Evolutionary conservation across 37 sponge, comb jelly and placozoan species (phyloP).

Genomic region (Corticium candelabrum): DNA sequence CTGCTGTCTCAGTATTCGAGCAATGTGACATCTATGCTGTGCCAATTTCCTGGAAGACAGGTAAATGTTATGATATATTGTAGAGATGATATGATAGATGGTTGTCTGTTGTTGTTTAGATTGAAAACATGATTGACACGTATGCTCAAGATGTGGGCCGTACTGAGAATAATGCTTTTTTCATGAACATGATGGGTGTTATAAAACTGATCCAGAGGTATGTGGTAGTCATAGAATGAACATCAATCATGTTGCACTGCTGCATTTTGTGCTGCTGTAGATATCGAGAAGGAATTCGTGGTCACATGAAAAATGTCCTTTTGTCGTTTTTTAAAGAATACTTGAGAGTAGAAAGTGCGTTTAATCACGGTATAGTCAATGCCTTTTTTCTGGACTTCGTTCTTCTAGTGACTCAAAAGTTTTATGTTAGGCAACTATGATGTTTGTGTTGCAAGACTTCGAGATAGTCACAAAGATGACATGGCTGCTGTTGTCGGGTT

Average conservation of each 20-base stretch:
- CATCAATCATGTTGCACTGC: no score
- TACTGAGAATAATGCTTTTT: neutral
- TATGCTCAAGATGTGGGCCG: neutral
- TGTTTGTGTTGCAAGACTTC: slow-evolving; percentile 42
- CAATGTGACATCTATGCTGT: slow-evolving; percentile 75
- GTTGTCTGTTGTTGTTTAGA: no score
- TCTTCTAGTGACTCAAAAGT: neutral
- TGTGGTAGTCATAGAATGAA: no score
- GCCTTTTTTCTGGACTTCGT: neutral
- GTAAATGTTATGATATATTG: slow-evolving; percentile 6
- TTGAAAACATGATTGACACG: neutral
- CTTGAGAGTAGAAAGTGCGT: slow-evolving; percentile 59
- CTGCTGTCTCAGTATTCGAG: slow-evolving; percentile 55
- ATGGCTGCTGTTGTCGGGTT: slow-evolving; percentile 47
- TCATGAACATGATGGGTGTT: neutral
- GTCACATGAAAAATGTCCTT: slow-evolving; percentile 56
- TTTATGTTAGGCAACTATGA: slow-evolving; percentile 33
- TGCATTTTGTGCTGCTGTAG: no score
- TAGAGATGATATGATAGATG: neutral
- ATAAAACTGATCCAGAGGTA: neutral
- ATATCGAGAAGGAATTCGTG: slow-evolving; percentile 62
- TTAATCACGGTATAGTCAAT: slow-evolving; percentile 13
- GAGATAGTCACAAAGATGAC: slow-evolving; percentile 40
- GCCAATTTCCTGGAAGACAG: slow-evolving; percentile 76
- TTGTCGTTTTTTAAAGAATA: slow-evolving; percentile 62